These are phyloP conservation scores for Agrotis ipsilon DNA, from an alignment of 2,888 invertebrate species.

Conservation along the genomic window DNA sequence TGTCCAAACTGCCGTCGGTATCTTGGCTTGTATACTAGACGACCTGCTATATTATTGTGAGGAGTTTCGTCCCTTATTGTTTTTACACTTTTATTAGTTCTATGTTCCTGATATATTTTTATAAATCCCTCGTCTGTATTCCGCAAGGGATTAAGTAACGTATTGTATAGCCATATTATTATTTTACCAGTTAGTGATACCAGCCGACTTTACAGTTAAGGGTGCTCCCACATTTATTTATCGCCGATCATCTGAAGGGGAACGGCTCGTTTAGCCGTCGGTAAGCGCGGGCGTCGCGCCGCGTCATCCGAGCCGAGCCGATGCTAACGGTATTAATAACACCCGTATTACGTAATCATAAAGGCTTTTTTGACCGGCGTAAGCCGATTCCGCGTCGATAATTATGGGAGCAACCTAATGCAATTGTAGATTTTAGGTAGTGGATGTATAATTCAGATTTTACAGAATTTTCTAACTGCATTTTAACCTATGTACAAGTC, in stretches of 20 bases:
- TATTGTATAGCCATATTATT: neutral
- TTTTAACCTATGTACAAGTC: too few species aligned
- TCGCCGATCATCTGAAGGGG: too few species aligned
- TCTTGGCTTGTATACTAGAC: conserved; percentile 80
- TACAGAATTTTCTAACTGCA: neutral
- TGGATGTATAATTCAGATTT: neutral
- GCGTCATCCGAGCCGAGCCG: too few species aligned
- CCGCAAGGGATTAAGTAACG: neutral
- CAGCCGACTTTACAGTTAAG: neutral
- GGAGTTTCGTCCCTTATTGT: neutral
- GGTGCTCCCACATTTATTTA: too few species aligned
- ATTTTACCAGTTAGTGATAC: neutral
- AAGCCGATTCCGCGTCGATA: too few species aligned
- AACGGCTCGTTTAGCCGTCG: too few species aligned
- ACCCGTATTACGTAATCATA: too few species aligned
- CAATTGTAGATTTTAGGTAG: neutral
- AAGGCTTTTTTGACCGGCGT: too few species aligned
- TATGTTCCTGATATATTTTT: conserved; percentile 10
- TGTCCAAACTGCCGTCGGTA: conserved; percentile 83
- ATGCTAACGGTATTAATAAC: too few species aligned
- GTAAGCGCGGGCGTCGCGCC: too few species aligned
- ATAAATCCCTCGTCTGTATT: conserved; percentile 5
- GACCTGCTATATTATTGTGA: conserved; percentile 30
- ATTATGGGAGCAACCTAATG: too few species aligned
- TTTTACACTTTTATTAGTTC: neutral